Conservation (phyloP, 1,140 invertebrate species). For the Hypothenemus hampei region DNA sequence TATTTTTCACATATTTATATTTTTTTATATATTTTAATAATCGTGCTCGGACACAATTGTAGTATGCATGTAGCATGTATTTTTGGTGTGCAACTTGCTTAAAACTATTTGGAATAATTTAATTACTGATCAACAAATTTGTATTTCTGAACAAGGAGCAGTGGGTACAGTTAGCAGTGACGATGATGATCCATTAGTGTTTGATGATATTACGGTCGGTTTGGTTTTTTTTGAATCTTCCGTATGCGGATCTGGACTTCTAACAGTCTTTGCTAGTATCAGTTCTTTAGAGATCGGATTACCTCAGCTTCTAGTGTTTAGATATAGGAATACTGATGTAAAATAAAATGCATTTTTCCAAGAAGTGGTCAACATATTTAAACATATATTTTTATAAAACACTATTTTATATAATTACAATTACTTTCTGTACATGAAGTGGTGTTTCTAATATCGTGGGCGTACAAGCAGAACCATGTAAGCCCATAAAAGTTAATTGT, state of each 20-base stretch:
- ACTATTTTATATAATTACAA: not conserved
- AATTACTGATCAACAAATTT: conserved; percentile 14
- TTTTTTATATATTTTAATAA: too few species aligned
- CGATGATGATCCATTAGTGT: conserved; percentile 24
- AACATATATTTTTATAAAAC: not conserved
- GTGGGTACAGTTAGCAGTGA: conserved; percentile 25
- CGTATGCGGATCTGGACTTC: conserved; percentile 8
- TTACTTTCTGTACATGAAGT: not conserved
- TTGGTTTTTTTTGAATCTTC: conserved; percentile 22
- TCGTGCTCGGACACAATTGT: too few species aligned
- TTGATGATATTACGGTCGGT: conserved; percentile 19
- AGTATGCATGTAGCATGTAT: too few species aligned
- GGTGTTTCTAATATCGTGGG: not conserved
- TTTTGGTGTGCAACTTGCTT: too few species aligned
- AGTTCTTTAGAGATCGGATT: conserved; percentile 24
- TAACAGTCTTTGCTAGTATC: conserved; percentile 29
- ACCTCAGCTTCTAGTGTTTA: not conserved
- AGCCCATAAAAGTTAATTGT: too few species aligned
- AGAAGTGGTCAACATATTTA: not conserved
- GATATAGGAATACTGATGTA: not conserved
- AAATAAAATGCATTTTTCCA: not conserved
- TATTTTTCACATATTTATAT: too few species aligned
- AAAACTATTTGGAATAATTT: not conserved
- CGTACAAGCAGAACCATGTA: too few species aligned
- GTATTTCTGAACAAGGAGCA: conserved; percentile 14